Evolutionary conservation across 2,797 vertebrate genomes (phyloP).

Genomic region (Enteromius mattozi): DNA sequence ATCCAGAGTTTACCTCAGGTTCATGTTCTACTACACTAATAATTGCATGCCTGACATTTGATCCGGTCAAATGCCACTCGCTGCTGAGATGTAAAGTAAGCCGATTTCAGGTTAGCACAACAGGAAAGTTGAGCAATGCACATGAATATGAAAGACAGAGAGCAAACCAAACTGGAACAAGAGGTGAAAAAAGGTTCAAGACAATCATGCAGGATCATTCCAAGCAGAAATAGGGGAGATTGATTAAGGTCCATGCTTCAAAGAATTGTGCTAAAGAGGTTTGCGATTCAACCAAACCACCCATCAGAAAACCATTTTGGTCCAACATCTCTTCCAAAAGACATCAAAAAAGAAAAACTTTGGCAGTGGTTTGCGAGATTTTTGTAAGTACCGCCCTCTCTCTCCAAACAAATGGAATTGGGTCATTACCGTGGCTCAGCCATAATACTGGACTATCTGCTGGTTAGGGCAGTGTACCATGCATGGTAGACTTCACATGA

Average conservation of each 20-base stretch:
- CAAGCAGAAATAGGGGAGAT: background rate
- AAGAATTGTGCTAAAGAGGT: background rate
- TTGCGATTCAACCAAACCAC: background rate
- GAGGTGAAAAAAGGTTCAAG: conserved; percentile 29
- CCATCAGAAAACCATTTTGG: background rate
- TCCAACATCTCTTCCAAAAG: background rate
- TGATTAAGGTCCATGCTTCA: background rate
- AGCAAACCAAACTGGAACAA: conserved; percentile 1
- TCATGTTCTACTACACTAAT: conserved; percentile 59
- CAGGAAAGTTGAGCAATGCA: conserved; percentile 34
- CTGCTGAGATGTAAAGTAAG: conserved; percentile 65
- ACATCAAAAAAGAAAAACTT: background rate
- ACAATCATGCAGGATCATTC: background rate
- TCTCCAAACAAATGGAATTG: conserved; percentile 28
- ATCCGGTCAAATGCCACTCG: conserved; percentile 71
- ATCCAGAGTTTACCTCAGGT: conserved; percentile 61
- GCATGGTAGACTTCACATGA: conserved; percentile 82
- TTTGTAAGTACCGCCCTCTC: conserved; percentile 14
- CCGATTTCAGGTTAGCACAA: conserved; percentile 65
- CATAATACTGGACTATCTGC: conserved; percentile 60
- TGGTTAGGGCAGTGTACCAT: conserved; percentile 66
- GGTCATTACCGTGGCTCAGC: conserved; percentile 60
- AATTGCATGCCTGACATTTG: conserved; percentile 69
- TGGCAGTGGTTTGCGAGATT: conserved; percentile 36
- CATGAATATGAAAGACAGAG: background rate